Conservation (phyloP, 2,797 vertebrate species). For the Urosaurus nigricauda region DNA sequence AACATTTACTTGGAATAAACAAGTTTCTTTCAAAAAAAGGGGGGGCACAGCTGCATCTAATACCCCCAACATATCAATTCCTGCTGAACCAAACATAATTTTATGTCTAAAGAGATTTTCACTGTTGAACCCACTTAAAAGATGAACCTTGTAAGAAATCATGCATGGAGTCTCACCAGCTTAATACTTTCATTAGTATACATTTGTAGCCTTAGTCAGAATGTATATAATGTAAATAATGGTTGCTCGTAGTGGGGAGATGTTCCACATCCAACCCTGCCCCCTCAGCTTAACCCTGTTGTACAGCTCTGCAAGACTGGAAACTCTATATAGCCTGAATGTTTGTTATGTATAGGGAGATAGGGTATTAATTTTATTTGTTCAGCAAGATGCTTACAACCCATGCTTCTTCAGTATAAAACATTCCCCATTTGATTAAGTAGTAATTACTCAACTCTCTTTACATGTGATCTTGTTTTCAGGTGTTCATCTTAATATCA, state of each 20-base stretch:
- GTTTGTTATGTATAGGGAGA: background rate
- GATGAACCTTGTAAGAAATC: background rate
- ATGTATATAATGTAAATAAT: no score
- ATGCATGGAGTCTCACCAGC: background rate
- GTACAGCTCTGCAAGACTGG: background rate
- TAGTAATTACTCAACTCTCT: background rate
- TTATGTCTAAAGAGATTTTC: background rate
- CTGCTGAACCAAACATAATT: no score
- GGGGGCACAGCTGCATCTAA: no score
- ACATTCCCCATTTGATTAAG: background rate
- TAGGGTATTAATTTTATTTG: background rate
- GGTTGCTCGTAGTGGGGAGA: background rate
- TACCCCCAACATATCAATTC: no score
- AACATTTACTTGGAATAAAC: no score
- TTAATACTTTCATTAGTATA: background rate
- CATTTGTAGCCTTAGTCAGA: background rate
- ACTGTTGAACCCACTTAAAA: background rate
- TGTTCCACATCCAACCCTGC: background rate
- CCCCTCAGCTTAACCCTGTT: background rate
- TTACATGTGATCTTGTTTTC: conserved; percentile 5
- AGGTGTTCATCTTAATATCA: conserved; percentile 27
- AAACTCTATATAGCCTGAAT: background rate
- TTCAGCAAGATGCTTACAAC: background rate
- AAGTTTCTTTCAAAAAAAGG: no score
- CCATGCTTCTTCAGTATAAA: background rate